Percentiles rank a stretch among this genome's conserved stretches.
Evolutionary conservation across 1,140 invertebrate genomes (phyloP).

Genomic region (Sinonovacula constricta): DNA sequence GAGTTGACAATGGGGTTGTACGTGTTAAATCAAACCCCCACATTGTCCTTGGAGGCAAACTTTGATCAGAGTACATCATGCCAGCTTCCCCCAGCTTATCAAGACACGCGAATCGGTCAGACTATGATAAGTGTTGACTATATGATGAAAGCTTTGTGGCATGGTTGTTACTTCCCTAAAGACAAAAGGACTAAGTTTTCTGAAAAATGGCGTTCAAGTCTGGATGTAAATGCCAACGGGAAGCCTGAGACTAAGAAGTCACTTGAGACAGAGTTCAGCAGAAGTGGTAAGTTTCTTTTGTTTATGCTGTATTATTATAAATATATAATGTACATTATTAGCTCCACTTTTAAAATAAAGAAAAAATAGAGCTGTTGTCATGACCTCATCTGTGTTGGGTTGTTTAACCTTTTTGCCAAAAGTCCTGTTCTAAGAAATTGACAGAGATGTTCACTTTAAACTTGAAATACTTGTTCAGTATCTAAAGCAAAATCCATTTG

Average conservation of each 20-base stretch:
- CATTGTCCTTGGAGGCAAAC: slow-evolving; percentile 74
- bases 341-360: too few relatives aligned
- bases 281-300: slow-evolving; percentile 67
- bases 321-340: too few relatives aligned
- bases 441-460: too few relatives aligned
- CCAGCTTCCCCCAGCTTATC: slow-evolving; percentile 77
- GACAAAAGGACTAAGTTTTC: slow-evolving; percentile 78
- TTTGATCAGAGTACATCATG: slow-evolving; percentile 75
- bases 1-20: slow-evolving; percentile 78
- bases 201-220: slow-evolving; percentile 76
- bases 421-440: too few relatives aligned
- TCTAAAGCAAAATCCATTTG: too few relatives aligned
- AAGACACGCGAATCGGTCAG: slow-evolving; percentile 76
- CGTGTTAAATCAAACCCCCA: slow-evolving; percentile 77
- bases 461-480: too few relatives aligned
- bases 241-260: slow-evolving; percentile 76
- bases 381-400: too few relatives aligned
- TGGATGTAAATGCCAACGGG: slow-evolving; percentile 74
- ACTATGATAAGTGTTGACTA: slow-evolving; percentile 76
- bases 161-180: slow-evolving; percentile 77
- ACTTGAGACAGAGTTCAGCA: slow-evolving; percentile 74
- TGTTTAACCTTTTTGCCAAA: too few relatives aligned
- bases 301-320: too few relatives aligned
- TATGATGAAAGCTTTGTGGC: slow-evolving; percentile 78
- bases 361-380: too few relatives aligned